Evolutionary conservation across 2,113 vertebrate genomes (phyloP).

Genomic region (Tursiops truncatus): DNA sequence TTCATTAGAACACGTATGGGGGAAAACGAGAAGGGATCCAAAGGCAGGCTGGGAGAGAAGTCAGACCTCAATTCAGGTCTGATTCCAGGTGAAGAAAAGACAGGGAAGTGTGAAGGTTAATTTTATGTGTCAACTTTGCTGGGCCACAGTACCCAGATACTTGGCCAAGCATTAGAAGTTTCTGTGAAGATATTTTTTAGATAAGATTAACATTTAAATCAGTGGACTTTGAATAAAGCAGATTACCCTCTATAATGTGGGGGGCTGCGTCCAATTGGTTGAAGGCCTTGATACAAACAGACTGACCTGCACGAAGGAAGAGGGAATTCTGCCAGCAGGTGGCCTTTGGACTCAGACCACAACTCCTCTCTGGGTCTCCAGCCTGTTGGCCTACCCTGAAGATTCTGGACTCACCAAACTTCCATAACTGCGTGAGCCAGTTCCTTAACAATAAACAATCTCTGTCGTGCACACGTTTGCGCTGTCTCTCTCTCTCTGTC

Average conservation of each 20-base stretch:
- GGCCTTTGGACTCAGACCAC: neutral
- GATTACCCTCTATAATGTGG: neutral
- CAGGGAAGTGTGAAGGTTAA: neutral
- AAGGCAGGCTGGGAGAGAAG: neutral
- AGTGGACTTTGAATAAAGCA: neutral
- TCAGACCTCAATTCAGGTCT: neutral
- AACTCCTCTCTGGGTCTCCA: neutral
- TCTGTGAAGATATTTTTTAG: neutral
- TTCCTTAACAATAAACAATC: neutral
- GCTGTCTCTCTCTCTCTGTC: too few relatives aligned
- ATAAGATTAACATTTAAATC: neutral
- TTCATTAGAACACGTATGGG: neutral
- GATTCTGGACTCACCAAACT: neutral
- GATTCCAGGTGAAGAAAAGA: neutral
- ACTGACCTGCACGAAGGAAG: neutral
- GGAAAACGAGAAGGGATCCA: neutral
- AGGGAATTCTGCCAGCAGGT: neutral
- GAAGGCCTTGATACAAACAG: neutral
- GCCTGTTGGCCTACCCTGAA: neutral
- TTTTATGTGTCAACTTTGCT: neutral
- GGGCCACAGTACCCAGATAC: neutral
- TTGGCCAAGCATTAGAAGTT: neutral
- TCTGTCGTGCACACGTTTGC: too few relatives aligned
- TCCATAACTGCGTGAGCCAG: neutral
- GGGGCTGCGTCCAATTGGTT: neutral